These are phyloP conservation scores for Pediacus dermestoides DNA, from an alignment of 2,888 invertebrate genomes.

Conservation along the genomic window DNA sequence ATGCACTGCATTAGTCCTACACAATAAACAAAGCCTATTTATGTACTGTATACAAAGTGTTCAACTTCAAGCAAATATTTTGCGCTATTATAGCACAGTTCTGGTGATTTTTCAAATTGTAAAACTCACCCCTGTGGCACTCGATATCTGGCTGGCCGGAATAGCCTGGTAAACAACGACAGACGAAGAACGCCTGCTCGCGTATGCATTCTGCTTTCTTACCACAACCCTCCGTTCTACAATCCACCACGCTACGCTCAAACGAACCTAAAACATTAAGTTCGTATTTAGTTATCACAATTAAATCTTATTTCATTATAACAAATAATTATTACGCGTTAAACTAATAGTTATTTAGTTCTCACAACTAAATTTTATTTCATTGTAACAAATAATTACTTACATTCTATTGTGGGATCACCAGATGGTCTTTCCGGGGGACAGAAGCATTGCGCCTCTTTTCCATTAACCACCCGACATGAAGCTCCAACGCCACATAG, in stretches of 20 bases:
- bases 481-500: conserved; percentile 79
- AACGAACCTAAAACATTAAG: conserved; percentile 54
- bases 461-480: conserved; percentile 66
- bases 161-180: conserved; percentile 73
- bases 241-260: conserved; percentile 65
- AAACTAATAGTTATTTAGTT: too few species aligned
- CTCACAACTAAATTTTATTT: too few species aligned
- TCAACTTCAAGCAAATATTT: too few species aligned
- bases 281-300: too few species aligned
- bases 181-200: conserved; percentile 79
- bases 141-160: conserved; percentile 69
- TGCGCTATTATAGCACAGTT: too few species aligned
- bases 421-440: conserved; percentile 78
- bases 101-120: conserved; percentile 25
- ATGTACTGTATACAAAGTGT: conserved; percentile 32
- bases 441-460: conserved; percentile 77
- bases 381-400: conserved; percentile 52
- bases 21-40: conserved; percentile 25
- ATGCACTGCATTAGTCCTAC: not conserved
- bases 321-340: too few species aligned
- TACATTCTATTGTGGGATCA: conserved; percentile 83
- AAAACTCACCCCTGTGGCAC: conserved; percentile 64
- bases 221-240: conserved; percentile 80
- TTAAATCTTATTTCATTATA: too few species aligned
- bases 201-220: conserved; percentile 83